Conservation (phyloP, 2,113 vertebrate species). For the Hemiscyllium ocellatum region DNA sequence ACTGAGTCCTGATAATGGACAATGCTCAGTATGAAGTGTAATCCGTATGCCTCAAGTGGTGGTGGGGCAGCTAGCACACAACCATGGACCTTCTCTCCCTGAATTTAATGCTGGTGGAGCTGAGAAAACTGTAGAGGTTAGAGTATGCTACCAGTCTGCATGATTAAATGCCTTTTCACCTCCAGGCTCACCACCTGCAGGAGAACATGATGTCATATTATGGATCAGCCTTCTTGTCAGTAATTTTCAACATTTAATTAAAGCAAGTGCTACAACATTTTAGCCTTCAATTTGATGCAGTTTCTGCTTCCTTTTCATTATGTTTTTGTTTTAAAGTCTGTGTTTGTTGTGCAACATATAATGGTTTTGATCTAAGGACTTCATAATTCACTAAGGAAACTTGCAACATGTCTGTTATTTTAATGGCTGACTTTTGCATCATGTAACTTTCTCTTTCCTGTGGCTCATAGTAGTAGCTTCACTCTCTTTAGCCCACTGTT, state of each 20-base stretch:
- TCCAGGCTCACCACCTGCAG: too few species aligned
- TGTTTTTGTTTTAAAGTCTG: neutral
- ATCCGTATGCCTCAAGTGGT: neutral
- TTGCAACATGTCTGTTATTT: neutral
- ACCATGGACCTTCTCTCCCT: neutral
- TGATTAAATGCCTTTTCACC: too few species aligned
- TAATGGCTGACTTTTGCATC: neutral
- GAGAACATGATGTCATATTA: too few species aligned
- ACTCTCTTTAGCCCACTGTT: neutral
- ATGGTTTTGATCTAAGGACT: neutral
- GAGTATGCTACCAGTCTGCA: too few species aligned
- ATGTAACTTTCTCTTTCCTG: neutral
- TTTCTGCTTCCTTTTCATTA: neutral
- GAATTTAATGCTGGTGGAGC: too few species aligned
- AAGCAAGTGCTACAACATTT: neutral
- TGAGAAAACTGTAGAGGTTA: too few species aligned
- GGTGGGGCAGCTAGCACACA: too few species aligned
- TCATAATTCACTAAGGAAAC: neutral
- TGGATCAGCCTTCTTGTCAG: neutral
- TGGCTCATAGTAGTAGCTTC: neutral
- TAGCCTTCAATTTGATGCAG: neutral
- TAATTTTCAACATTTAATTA: neutral
- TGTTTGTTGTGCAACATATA: neutral
- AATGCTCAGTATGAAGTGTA: neutral
- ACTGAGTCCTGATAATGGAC: neutral